phyloP scores from a whole-genome alignment of 2,888 invertebrate genomes.

The Xylota segnis region DNA sequence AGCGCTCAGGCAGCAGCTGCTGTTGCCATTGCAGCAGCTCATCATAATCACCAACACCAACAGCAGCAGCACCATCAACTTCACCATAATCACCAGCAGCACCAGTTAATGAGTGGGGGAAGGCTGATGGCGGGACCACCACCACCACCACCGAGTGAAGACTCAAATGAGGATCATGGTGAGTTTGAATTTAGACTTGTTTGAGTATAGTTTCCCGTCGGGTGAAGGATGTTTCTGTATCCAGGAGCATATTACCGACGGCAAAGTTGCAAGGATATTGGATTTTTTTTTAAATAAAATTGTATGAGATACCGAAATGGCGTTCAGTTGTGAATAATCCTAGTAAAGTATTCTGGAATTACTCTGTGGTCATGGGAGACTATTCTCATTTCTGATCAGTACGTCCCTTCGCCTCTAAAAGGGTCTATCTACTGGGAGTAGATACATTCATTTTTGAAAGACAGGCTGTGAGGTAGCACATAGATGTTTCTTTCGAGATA shows the following conservation, averaged over 20 bases:
- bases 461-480: too few relatives aligned
- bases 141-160: constrained; percentile 85
- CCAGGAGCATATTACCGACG: neutral
- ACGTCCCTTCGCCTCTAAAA: too few relatives aligned
- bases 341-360: too few relatives aligned
- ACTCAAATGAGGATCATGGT: constrained; percentile 86
- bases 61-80: constrained; percentile 21
- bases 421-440: too few relatives aligned
- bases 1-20: constrained; percentile 80
- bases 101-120: constrained; percentile 69
- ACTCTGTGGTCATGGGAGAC: too few relatives aligned
- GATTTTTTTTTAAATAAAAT: neutral
- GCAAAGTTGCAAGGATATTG: neutral
- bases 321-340: too few relatives aligned
- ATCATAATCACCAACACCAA: constrained; percentile 77
- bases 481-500: too few relatives aligned
- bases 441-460: too few relatives aligned
- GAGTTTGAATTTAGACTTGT: constrained; percentile 81
- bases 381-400: too few relatives aligned
- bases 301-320: neutral
- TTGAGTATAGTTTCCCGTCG: neutral
- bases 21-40: constrained; percentile 77
- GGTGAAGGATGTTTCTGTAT: neutral
- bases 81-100: constrained; percentile 79
- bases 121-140: constrained; percentile 84